A percentile compares a stretch with the other conserved stretches of the same genome.
Conservation (phyloP, 2,797 vertebrate genomes). For the Pseudochirops corinnae region DNA sequence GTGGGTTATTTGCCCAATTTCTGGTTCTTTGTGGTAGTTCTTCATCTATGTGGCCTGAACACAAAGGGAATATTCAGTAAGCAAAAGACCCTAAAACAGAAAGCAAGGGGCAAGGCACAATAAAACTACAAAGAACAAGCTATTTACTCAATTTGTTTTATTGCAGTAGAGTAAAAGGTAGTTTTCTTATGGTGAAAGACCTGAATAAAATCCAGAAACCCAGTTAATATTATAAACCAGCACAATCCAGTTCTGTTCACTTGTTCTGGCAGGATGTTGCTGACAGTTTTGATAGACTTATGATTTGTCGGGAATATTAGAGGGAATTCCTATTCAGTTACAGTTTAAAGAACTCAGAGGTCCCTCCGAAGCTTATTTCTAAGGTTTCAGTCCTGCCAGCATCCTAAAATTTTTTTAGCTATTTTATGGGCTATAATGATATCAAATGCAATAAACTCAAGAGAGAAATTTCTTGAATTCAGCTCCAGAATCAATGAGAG, state of each 20-base stretch:
- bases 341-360: neutral
- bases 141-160: constrained; percentile 32
- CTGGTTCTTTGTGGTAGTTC: constrained; percentile 64
- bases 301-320: neutral
- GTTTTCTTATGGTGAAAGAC: constrained; percentile 24
- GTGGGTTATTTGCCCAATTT: constrained; percentile 71
- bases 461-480: constrained; percentile 32
- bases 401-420: neutral
- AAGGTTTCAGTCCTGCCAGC: neutral
- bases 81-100: neutral
- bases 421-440: neutral
- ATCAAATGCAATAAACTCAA: constrained; percentile 29
- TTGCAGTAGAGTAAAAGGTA: constrained; percentile 15
- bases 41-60: constrained; percentile 48
- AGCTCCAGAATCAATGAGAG: constrained; percentile 39
- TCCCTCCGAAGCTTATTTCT: neutral
- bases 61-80: constrained; percentile 37
- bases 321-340: neutral
- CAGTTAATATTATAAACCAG: neutral
- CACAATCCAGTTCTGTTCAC: neutral
- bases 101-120: constrained; percentile 47
- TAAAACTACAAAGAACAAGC: constrained; percentile 14
- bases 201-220: neutral
- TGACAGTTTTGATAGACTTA: constrained; percentile 23
- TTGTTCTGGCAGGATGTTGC: constrained; percentile 31